Conservation (phyloP, 2,888 invertebrate species). For the Embidobia sp. region DNA sequence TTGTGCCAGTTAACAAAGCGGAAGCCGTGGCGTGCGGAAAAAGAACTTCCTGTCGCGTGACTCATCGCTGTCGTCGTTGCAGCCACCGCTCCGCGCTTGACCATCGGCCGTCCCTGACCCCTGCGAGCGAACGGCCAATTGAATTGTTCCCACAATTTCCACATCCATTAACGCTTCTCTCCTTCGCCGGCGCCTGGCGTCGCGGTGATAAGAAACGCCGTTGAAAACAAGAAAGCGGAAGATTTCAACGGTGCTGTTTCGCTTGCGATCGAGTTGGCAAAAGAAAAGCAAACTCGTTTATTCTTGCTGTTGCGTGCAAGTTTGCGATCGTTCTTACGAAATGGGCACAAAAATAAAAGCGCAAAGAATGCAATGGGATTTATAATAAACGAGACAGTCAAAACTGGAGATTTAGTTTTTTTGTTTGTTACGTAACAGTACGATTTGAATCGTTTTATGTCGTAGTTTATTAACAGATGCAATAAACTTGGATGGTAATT, state of each 20-base stretch:
- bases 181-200: slow-evolving; percentile 39
- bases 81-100: slow-evolving; percentile 48
- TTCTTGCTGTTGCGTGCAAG: slow-evolving; percentile 6
- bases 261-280: slow-evolving; percentile 14
- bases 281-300: slow-evolving; percentile 41
- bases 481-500: too few species aligned
- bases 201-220: slow-evolving; percentile 42
- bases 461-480: too few species aligned
- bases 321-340: slow-evolving; percentile 21
- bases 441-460: too few species aligned
- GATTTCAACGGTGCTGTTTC: slow-evolving; percentile 20
- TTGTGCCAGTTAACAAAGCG: slow-evolving; percentile 73
- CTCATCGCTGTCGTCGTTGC: slow-evolving; percentile 68
- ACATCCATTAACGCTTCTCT: slow-evolving; percentile 59
- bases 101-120: slow-evolving; percentile 70
- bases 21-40: slow-evolving; percentile 70
- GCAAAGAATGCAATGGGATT: too few species aligned
- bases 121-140: slow-evolving; percentile 59
- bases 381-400: too few species aligned
- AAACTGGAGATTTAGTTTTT: too few species aligned
- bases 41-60: slow-evolving; percentile 76
- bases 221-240: slow-evolving; percentile 34
- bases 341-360: slow-evolving; percentile 8
- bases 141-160: slow-evolving; percentile 64
- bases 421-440: too few species aligned